Evolutionary conservation across 53 echinoderm and acorn worm species (phyloP), one percentile per base, ranked within the genome.

Genomic region (Echinometra lucunter): DNA sequence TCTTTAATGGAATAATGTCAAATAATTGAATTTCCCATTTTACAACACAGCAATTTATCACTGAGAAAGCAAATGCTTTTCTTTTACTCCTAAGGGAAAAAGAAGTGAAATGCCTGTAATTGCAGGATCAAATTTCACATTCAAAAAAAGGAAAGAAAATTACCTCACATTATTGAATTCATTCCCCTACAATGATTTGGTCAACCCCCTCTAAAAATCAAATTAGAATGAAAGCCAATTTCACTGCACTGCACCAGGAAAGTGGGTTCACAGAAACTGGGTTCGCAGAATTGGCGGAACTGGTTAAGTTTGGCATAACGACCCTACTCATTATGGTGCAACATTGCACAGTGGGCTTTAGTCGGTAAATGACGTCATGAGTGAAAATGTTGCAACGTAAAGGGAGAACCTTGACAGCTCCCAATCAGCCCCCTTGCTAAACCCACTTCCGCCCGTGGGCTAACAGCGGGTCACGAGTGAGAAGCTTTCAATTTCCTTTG

Each of bases 401-500:
- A 78, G 23, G 42, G 21, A 38, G 19, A 69, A 78, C 72, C 13
- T 34, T 32, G 35, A 72, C 12, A 21, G 42, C 78, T 78, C 38
- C 78, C 19, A 42, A 78, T 40, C 40, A 78, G 78, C 42, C 38
- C 78, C 75, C 78, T 38, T 18, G 78, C 78, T 78, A 78, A 78
- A 78, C 42, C 78, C 40, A 78, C 42, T 40, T 78, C 78, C 78
- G 40, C 40, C 78, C 19, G 23, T 40, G 38, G 78, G 78, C 78
- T 18, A 78, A 78, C 78, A 78, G 42, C 42, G 23, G 78, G 78
- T 78, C 78, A 78, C 42, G 78, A 78, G 42, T 42, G 42, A 78
- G 78, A 78, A 78, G 78, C 42, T 78, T 40, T 42, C 40, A 78
- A 78, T 78, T 78, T 78, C 78, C 78, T 78, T 78, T 78, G 78